Base-by-base conservation (phyloP, 1,140 invertebrate species). In the Ceratina calcarata region DNA sequence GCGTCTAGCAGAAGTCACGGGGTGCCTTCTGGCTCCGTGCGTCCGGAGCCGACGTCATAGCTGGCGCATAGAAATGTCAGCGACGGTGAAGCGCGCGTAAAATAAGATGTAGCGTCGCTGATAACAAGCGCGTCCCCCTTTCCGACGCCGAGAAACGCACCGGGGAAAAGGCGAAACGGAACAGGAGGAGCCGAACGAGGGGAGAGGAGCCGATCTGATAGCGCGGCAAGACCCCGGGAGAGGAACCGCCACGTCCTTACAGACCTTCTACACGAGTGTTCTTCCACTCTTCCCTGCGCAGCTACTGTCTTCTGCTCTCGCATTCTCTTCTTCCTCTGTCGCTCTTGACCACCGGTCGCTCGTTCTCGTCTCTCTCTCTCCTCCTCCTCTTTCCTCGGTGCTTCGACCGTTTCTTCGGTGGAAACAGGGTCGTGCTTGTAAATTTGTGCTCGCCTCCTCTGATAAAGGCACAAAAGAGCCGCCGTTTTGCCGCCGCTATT, bases 81-180 rank as follows among this genome's bases (percentile, higher is more conserved):
- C 79, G 78, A 83, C 80, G 77, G 82, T 88, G 91, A 92, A 91
- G 91, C 88, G 84, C 88, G 89, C 89, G 91, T 92, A 92, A 93
- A 93, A 92, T 92, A 93, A 93, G 92, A 93, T 93, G 91, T 92
- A 92, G 89, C 91, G 87, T 90, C 89, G 89, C 91, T 93, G 92
- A 93, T 93, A 93, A 93, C 91, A 90, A 91, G 89, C 85, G 72
- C 62, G 53, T 51, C 58, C 55, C 73, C 67, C 16, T 15, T 13
- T 71, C 22, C 24, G 55, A 55, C 68, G 69, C 13, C 37, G 32
- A 64, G 72, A 18, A 49, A 61, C 61, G 51, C 49, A 15, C n/a
- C 51, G 51, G 71, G 51, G 71, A 22, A 79, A 51, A 64, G 53
- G 60, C 51, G 58, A 27, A 72, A 67, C 53, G 24, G 24, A 37